phyloP scores from a whole-genome alignment of 2,113 vertebrate genomes.

The Genyomyrus donnyi region DNA sequence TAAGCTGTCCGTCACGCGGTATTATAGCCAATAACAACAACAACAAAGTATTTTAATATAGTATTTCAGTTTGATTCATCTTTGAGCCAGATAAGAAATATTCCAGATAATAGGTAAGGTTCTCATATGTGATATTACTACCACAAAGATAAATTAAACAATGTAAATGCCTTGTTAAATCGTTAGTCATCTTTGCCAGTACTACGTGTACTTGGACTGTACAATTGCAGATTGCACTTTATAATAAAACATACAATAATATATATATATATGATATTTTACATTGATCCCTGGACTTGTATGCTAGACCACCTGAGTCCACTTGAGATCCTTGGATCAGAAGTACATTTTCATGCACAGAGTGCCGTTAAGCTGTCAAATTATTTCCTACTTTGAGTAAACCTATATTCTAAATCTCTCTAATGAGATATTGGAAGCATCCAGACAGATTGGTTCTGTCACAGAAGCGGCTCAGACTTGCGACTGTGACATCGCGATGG shows the following conservation, averaged over 20 bases:
- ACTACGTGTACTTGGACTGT: not conserved
- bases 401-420: not conserved
- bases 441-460: not conserved
- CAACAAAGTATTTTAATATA: not conserved
- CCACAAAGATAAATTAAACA: not conserved
- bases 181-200: not conserved
- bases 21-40: not conserved
- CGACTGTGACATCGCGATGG: not conserved
- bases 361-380: constrained; percentile 11
- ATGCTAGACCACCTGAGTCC: constrained; percentile 5
- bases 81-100: not conserved
- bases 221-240: not conserved
- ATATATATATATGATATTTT: not conserved
- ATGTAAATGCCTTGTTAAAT: not conserved
- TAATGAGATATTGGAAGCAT: constrained; percentile 1
- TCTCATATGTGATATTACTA: not conserved
- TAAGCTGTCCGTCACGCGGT: not conserved
- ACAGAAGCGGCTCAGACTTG: not conserved
- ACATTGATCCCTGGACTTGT: constrained; percentile 4
- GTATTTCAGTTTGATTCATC: not conserved
- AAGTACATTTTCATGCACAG: not conserved
- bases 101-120: not conserved
- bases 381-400: not conserved
- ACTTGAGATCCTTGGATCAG: not conserved
- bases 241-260: not conserved